Percentiles rank a stretch among this genome's conserved stretches.
phyloP scores from a whole-genome alignment of 92 coral and sea anemone genomes.

The Blastomussa wellsi region DNA sequence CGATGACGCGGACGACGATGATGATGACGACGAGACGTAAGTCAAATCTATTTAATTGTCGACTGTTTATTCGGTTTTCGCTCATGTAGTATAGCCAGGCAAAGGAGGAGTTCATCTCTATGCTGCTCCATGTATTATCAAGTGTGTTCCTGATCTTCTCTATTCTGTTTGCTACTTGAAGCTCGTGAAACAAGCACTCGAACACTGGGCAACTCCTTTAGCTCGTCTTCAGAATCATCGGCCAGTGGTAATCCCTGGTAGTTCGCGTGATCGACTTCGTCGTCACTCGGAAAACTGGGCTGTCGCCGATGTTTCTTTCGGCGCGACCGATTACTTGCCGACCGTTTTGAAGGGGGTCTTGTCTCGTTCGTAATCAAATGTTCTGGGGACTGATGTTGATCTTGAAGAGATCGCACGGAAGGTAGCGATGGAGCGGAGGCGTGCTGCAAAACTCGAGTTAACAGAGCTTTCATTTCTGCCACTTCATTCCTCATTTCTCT shows the following conservation, averaged over 20 bases:
- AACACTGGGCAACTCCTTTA: slow-evolving; percentile 52
- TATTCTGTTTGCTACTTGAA: background rate
- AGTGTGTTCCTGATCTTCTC: slow-evolving; percentile 15
- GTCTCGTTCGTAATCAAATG: slow-evolving; percentile 14
- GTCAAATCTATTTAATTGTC: no score
- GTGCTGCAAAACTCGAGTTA: slow-evolving; percentile 60
- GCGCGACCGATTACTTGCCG: slow-evolving; percentile 43
- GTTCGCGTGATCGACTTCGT: slow-evolving; percentile 59
- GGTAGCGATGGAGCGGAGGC: slow-evolving; percentile 22
- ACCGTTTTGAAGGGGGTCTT: slow-evolving; percentile 42
- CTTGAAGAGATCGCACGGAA: slow-evolving; percentile 19
- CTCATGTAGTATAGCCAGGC: no score
- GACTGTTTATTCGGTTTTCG: no score
- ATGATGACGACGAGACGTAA: no score
- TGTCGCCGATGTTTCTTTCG: slow-evolving; percentile 57
- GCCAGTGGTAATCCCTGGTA: slow-evolving; percentile 73
- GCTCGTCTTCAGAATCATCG: slow-evolving; percentile 26
- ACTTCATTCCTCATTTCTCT: slow-evolving; percentile 78
- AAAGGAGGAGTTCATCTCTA: no score
- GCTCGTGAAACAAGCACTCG: slow-evolving; percentile 41
- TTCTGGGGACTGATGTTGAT: slow-evolving; percentile 34
- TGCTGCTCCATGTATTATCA: background rate
- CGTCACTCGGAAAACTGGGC: slow-evolving; percentile 48
- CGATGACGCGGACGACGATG: no score
- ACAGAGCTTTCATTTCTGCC: slow-evolving; percentile 84